Evolutionary conservation across 2,113 vertebrate species (phyloP).

Genomic region (Coreoperca whiteheadi): DNA sequence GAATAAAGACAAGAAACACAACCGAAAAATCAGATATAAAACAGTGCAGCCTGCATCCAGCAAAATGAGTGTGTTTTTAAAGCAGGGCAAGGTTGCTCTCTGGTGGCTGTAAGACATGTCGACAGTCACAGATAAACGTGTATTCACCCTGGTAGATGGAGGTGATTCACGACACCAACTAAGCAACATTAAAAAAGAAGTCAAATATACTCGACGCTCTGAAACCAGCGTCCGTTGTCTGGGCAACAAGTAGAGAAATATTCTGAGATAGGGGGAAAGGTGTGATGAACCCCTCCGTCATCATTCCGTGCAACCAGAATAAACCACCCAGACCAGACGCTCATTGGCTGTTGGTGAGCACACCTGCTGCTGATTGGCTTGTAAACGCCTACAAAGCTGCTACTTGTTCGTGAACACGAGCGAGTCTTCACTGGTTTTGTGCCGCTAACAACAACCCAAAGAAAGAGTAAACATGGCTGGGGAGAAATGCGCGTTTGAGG

Average conservation of each 20-base stretch:
- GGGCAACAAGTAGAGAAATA: conserved; percentile 52
- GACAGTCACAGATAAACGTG: neutral
- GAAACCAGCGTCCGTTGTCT: conserved; percentile 35
- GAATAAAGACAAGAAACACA: too few relatives aligned
- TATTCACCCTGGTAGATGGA: neutral
- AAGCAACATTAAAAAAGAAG: too few relatives aligned
- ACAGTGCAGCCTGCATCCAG: neutral
- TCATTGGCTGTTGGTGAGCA: conserved; percentile 36
- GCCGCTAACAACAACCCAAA: too few relatives aligned
- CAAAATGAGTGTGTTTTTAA: accelerated
- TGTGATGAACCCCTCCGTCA: neutral
- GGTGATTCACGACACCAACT: neutral
- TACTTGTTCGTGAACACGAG: neutral
- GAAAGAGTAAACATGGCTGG: conserved; percentile 55
- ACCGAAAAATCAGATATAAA: neutral
- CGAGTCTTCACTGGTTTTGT: accelerated
- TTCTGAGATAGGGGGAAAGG: neutral
- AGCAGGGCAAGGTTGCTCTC: conserved; percentile 18
- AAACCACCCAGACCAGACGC: neutral
- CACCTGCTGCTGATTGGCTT: conserved; percentile 26
- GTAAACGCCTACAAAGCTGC: neutral
- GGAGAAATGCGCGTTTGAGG: conserved; percentile 41
- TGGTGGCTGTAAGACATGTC: conserved; percentile 30
- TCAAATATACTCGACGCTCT: neutral
- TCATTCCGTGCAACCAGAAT: neutral